Base-by-base conservation (phyloP, 2,888 invertebrate genomes). In the Ornithoptera alexandrae region DNA sequence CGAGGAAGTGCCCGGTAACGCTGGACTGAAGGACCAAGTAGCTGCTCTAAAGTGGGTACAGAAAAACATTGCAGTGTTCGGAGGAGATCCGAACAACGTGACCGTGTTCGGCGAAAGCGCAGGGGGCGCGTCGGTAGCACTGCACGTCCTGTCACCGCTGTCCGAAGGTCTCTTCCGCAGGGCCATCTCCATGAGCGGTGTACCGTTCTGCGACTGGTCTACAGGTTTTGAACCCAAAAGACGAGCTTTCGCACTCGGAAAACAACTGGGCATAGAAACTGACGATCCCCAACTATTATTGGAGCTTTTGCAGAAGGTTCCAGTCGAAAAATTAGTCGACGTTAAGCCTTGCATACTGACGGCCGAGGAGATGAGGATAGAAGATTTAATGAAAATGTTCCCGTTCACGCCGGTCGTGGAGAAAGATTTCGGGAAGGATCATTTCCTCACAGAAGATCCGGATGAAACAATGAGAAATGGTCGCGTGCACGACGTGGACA, bases 161-260 rank as follows among this genome's bases (percentile, higher is more conserved):
- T 78, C 82, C 0, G 82, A 82, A 72, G 84, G 82, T 0, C 77
- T 87, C 2, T 86, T 86, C 57, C 79, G 79, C 42, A 80, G 79
- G 74, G 85, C 93, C 1, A 96, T 96, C 61, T 92, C 94, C 0
- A 95, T 95, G 78, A 96, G 96, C 76, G 96, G 96, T 0, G 93
- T 39, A 39, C 39, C 39, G 39, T 39, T 39, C 39, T 39, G 39
- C 39, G 39, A 39, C 39, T 39, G 39, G 39, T 39, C 39, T 39
- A 39, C 39, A 10, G 10, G 8, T 1, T 72, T 67, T 22, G 73
- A 94, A 36, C 93, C 93, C 0, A 89, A 91, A 57, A 94, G 93
- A 85, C 70, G 82, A 75, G 84, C 83, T 0, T 63, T 83, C 17
- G 74, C 77, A 8, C 70, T 85, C 18, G 85, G 82, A 0, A 79